A percentile compares a stretch with the other conserved stretches of the same genome.
phyloP scores from a whole-genome alignment of 2,888 invertebrate genomes.

The Napeogenes inachia region DNA sequence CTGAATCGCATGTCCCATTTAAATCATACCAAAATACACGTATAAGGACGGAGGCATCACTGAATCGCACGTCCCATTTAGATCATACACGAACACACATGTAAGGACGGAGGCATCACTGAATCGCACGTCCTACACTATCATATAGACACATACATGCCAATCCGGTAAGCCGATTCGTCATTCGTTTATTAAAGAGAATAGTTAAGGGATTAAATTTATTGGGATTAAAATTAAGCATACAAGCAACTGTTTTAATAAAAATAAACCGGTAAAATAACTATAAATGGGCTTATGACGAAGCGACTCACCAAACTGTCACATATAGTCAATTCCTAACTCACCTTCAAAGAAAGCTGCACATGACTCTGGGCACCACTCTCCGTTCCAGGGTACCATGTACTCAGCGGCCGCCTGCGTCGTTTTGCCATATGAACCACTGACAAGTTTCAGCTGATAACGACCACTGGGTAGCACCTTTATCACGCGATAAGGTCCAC shows the following conservation, averaged over 20 bases:
- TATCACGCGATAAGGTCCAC: slow-evolving; percentile 25
- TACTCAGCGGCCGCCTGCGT: slow-evolving; percentile 29
- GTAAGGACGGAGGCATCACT: too few species aligned
- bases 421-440: slow-evolving; percentile 25
- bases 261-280: neutral
- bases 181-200: too few species aligned
- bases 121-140: too few species aligned
- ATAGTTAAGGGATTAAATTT: too few species aligned
- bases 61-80: neutral
- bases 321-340: neutral
- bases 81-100: too few species aligned
- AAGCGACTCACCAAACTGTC: neutral
- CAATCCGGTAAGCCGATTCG: too few species aligned
- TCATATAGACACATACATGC: too few species aligned
- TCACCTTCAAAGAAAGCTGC: slow-evolving; percentile 24
- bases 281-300: neutral
- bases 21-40: neutral
- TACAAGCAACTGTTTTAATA: too few species aligned
- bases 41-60: neutral
- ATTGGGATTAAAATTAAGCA: too few species aligned
- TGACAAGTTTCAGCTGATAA: slow-evolving; percentile 23
- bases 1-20: neutral
- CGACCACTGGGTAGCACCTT: slow-evolving; percentile 14
- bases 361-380: slow-evolving; percentile 25
- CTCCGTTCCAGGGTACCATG: slow-evolving; percentile 29